Evolutionary conservation across 2,888 invertebrate species (phyloP).

Genomic region (Polydrusus tereticollis): DNA sequence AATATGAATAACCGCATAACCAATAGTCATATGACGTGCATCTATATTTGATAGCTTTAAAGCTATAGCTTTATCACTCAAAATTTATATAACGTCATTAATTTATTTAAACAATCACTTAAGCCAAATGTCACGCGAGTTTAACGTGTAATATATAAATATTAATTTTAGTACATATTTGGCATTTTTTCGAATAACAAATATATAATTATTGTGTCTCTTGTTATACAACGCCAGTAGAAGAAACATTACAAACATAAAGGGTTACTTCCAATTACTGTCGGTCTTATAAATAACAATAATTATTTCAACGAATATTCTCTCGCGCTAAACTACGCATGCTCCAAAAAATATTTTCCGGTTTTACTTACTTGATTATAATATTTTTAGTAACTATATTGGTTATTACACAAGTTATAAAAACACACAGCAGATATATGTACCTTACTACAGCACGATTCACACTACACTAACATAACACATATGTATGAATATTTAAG

Average conservation of each 20-base stretch:
- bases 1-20: neutral
- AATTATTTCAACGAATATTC: neutral
- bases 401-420: neutral
- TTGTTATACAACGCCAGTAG: no score
- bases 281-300: neutral
- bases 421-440: slow-evolving; percentile 19
- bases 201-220: no score
- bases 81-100: no score
- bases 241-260: neutral
- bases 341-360: neutral
- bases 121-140: no score
- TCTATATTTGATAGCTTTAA: no score
- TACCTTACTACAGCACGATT: neutral
- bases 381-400: neutral
- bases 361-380: slow-evolving; percentile 9
- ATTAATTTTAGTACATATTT: no score
- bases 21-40: neutral
- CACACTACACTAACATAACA: neutral
- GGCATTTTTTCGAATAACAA: no score
- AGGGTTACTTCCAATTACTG: neutral
- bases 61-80: no score
- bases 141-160: no score
- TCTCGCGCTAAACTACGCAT: neutral
- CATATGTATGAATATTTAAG: neutral
- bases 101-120: no score